Evolutionary conservation across 2,113 vertebrate species (phyloP), one percentile per base, ranked within the genome.

Genomic region (Ceyx melanurus): DNA sequence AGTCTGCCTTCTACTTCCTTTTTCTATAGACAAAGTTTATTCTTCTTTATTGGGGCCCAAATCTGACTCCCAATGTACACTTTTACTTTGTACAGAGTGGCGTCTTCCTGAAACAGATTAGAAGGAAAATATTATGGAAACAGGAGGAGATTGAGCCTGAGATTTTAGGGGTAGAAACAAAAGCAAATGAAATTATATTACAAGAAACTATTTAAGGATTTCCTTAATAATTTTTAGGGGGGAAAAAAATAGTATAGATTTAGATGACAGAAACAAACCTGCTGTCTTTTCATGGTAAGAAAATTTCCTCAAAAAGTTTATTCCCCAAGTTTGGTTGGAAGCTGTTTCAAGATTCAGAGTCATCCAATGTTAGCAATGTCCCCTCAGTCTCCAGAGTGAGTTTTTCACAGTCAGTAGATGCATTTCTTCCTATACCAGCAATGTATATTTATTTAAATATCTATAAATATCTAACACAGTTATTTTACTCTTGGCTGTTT

Each of bases 161-260:
- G 23, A 54, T 60, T 73, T 90, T 87, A 75, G 11, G 26, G 80
- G 17, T 40, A 80, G 23, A 14, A 74, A 40, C 10, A 58, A 11
- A 78, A 56, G 0, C 0, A 45, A 66, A 42, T 40, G 2, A 77
- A 67, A 81, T 46, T 0, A 70, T 77, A 76, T 3, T 0, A 37
- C 4, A 58, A 45, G 19, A 73, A 54, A 1, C 0, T 54, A 29
- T 74, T 67, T 74, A 31, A 74, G 18, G 4, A 15, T 43, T 67
- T 88, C 6, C 8, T 33, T 1, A 3, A 19, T 4, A 46, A 11
- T 29, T 74, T 80, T 62, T 71, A 50, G 16, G 19, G 15, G 16
- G 19, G 15, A 15, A 57, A 17, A 74, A 67, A 31, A 10, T 29
- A 0, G 1, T 28, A 37, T 42, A 25, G 14, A 45, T 72, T 82